A percentile compares a stretch with the other conserved stretches of the same genome.
phyloP scores from a whole-genome alignment of 2,113 vertebrate genomes.

The Nothoprocta perdicaria region DNA sequence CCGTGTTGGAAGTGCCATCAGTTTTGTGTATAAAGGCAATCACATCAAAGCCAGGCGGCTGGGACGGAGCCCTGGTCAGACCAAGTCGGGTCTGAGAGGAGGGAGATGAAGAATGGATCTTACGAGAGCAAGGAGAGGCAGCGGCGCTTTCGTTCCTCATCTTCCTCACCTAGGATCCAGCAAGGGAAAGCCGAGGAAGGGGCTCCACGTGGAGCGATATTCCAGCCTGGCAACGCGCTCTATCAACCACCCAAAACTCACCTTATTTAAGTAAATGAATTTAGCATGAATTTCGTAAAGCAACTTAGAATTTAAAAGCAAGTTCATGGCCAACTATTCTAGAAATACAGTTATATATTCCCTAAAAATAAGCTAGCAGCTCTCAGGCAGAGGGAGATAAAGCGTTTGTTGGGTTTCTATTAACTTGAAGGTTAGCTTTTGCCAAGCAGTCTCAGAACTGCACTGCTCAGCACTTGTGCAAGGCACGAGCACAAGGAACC shows the following conservation, averaged over 20 bases:
- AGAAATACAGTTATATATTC: neutral
- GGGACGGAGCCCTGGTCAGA: neutral
- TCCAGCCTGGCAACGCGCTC: neutral
- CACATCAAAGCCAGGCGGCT: neutral
- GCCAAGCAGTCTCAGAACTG: too few species aligned
- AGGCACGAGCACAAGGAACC: neutral
- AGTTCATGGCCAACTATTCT: neutral
- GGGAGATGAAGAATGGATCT: neutral
- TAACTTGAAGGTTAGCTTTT: too few species aligned
- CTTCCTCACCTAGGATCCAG: slow-evolving; percentile 13
- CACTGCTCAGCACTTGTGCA: neutral
- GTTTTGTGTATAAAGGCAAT: neutral
- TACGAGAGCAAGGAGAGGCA: neutral
- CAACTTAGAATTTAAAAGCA: neutral
- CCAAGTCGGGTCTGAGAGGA: neutral
- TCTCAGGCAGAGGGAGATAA: neutral
- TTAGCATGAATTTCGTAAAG: neutral
- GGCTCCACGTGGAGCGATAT: slow-evolving; percentile 25
- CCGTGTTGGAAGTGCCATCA: neutral
- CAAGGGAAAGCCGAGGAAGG: neutral
- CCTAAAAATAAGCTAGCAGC: neutral
- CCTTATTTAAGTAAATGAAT: neutral
- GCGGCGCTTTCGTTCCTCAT: neutral
- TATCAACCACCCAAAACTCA: slow-evolving; percentile 16
- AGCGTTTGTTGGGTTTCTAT: too few species aligned